These are phyloP conservation scores for Byasa hedistus DNA, from an alignment of 2,888 invertebrate species.

Conservation along the genomic window DNA sequence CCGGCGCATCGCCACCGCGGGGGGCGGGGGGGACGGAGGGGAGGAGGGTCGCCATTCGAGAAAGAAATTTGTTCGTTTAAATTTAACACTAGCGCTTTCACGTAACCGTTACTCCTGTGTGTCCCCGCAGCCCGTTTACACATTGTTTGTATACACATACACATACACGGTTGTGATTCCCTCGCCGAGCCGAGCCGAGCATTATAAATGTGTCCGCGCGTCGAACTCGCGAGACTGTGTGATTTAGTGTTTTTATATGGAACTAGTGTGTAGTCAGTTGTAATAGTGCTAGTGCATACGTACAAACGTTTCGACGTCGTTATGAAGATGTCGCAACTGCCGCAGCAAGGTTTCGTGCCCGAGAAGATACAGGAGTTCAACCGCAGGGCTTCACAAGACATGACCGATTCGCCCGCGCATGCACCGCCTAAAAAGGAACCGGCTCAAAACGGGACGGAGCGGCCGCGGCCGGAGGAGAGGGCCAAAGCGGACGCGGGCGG, in stretches of 20 bases:
- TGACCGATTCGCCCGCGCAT: constrained; percentile 52
- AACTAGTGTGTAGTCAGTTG: constrained; percentile 54
- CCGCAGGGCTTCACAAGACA: constrained; percentile 66
- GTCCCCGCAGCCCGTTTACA: constrained; percentile 40
- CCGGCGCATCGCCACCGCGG: too few species aligned
- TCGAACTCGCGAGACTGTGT: constrained; percentile 38
- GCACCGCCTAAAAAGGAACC: constrained; percentile 62
- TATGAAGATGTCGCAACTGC: constrained; percentile 63
- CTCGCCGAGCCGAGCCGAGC: constrained; percentile 49
- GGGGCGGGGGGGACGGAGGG: too few species aligned
- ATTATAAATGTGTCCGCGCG: constrained; percentile 38
- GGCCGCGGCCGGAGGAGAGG: constrained; percentile 48
- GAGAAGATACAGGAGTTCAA: constrained; percentile 73
- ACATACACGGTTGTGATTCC: constrained; percentile 68
- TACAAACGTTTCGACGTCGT: constrained; percentile 47
- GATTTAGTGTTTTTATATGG: constrained; percentile 47
- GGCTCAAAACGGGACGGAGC: constrained; percentile 47
- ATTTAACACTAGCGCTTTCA: constrained; percentile 2
- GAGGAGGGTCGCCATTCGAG: background rate
- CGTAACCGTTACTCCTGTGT: constrained; percentile 25
- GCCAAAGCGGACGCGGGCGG: constrained; percentile 46
- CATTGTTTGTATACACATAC: too few species aligned
- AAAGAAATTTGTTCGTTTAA: background rate
- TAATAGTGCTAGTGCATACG: constrained; percentile 32
- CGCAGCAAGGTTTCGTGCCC: constrained; percentile 68